Evolutionary conservation across 1,140 invertebrate genomes (phyloP).

Genomic region (Cotesia chilonis): DNA sequence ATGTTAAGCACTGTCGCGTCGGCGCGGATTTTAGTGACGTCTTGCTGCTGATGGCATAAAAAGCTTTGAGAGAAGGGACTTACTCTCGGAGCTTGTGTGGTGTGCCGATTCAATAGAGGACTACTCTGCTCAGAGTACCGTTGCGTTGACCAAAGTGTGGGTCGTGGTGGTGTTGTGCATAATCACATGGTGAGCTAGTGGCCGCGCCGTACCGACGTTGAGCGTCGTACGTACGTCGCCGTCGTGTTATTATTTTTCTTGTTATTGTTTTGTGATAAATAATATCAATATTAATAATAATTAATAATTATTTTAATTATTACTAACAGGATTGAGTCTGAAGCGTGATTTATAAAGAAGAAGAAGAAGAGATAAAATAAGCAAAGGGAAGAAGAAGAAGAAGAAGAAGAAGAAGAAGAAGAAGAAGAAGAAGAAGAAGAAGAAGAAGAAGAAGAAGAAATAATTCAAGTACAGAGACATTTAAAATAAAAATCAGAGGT

Average conservation of each 20-base stretch:
- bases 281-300: too few relatives aligned
- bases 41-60: constrained; percentile 20
- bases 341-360: too few relatives aligned
- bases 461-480: too few relatives aligned
- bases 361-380: too few relatives aligned
- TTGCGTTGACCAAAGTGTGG: constrained; percentile 19
- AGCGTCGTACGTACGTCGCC: background rate
- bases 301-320: too few relatives aligned
- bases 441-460: too few relatives aligned
- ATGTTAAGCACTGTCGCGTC: background rate
- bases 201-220: background rate
- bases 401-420: too few relatives aligned
- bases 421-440: too few relatives aligned
- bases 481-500: too few relatives aligned
- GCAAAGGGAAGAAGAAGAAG: too few relatives aligned
- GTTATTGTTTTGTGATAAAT: background rate
- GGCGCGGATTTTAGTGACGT: constrained; percentile 31
- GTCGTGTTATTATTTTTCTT: background rate
- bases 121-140: constrained; percentile 2
- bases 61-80: constrained; percentile 15
- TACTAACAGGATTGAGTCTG: too few relatives aligned
- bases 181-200: constrained; percentile 13
- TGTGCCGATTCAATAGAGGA: constrained; percentile 11
- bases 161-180: constrained; percentile 14
- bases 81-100: background rate